Base-by-base conservation (phyloP, 1,140 invertebrate species). In the Wiebesia pumilae region DNA sequence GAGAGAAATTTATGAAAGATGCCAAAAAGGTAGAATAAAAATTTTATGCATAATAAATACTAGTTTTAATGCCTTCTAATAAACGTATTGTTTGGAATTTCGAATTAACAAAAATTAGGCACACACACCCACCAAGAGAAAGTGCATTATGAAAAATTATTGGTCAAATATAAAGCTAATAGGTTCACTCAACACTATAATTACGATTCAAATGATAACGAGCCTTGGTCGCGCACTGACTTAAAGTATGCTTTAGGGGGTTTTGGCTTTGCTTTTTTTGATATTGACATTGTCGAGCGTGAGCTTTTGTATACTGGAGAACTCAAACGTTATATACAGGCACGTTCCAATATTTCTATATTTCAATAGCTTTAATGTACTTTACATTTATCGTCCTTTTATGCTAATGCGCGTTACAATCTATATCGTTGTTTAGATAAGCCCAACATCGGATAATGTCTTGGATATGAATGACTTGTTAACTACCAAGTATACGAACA, bases 261-360 rank as follows among this genome's bases (percentile, higher is more conserved):
- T 19, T 79, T 85, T 27, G 87, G 87, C 1, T 85, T 85, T 58
- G 83, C 87, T 24, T 87, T 85, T 30, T 87, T 87, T 38, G 71
- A 87, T 14, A 33, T 87, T 0, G 51, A 87, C 12, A 62, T 87
- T n/a, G 27, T 84, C 33, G 9, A 84, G 16, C 81, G 43, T 33
- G 38, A 47, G 0, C 24, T 24, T 43, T 24, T 30, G 0, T 81
- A 24, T 7, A 33, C 35, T 1, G 43, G 33, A 40, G 62, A 69
- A 43, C 3, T 10, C 21, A 47, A 83, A n/a, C 85, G 85, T 16
- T 87, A 83, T 19, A 78, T 87, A 54, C 81, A 78, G 75, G 85
- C 19, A 65, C 0, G 47, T 58, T 58, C 33, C 6, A 9, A 30
- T 79, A 27, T 62, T 35, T 35, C 3, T 12, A 38, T 75, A 33